Percentiles rank a stretch among this genome's conserved stretches.
Evolutionary conservation across 2,113 vertebrate genomes (phyloP).

Genomic region (Acanthochromis polyacanthus): DNA sequence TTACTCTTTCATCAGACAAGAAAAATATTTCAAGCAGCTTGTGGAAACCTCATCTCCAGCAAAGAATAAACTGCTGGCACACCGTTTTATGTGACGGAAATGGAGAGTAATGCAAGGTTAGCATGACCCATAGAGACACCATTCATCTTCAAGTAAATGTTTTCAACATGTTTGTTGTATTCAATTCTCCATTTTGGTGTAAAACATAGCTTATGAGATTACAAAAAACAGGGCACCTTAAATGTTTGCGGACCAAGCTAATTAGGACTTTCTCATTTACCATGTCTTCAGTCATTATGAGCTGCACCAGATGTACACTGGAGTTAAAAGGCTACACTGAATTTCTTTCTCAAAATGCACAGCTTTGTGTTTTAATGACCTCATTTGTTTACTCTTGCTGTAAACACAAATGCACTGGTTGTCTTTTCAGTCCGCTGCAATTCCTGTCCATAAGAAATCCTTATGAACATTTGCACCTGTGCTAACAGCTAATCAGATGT

Average conservation of each 20-base stretch:
- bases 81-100: too few species aligned
- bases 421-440: background rate
- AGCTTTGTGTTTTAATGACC: too few species aligned
- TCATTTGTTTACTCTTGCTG: background rate
- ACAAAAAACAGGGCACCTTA: background rate
- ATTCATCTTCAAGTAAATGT: background rate
- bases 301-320: too few species aligned
- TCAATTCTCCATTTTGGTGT: background rate
- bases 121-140: too few species aligned
- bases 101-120: too few species aligned
- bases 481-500: too few species aligned
- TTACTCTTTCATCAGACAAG: too few species aligned
- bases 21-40: too few species aligned
- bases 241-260: background rate
- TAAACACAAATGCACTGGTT: conserved; percentile 23
- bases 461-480: background rate
- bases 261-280: background rate
- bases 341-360: too few species aligned
- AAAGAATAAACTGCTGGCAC: too few species aligned
- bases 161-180: background rate
- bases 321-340: too few species aligned
- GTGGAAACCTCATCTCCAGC: too few species aligned
- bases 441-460: background rate
- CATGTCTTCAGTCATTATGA: background rate
- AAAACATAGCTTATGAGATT: background rate